These are phyloP conservation scores for Oedothorax gibbosus DNA, from an alignment of 1,140 invertebrate species.

Conservation along the genomic window DNA sequence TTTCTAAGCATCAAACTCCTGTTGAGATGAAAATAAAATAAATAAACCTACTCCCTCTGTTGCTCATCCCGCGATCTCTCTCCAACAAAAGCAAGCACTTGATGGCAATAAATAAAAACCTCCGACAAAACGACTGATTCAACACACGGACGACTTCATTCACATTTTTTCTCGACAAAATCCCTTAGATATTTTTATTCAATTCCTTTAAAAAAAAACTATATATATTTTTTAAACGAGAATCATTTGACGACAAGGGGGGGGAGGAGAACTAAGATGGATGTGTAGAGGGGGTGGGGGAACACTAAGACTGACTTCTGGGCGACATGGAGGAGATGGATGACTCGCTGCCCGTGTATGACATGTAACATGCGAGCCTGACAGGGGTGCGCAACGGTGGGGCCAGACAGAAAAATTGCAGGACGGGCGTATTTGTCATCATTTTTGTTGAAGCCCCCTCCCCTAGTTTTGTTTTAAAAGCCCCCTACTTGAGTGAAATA, in stretches of 20 bases:
- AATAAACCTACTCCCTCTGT: neutral
- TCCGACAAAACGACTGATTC: neutral
- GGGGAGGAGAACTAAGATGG: slow-evolving; percentile 35
- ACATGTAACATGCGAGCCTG: slow-evolving; percentile 50
- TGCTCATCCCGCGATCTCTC: neutral
- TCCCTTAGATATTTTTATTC: slow-evolving; percentile 17
- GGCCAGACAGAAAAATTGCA: slow-evolving; percentile 39
- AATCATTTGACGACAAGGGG: neutral
- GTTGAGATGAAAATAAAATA: no score
- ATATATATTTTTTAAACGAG: neutral
- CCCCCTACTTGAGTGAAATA: slow-evolving; percentile 19
- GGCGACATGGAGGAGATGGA: slow-evolving; percentile 44
- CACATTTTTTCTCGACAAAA: neutral
- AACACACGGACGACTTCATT: slow-evolving; percentile 45
- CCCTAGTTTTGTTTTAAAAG: slow-evolving; percentile 43
- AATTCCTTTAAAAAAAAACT: slow-evolving; percentile 21
- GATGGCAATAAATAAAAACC: slow-evolving; percentile 24
- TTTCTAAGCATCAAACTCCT: no score
- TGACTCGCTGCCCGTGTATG: slow-evolving; percentile 41
- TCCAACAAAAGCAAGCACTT: slow-evolving; percentile 19
- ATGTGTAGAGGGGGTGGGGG: slow-evolving; percentile 13
- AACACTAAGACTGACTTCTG: slow-evolving; percentile 37
- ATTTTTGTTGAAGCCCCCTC: slow-evolving; percentile 1
- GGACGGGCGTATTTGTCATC: slow-evolving; percentile 47
- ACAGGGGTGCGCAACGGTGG: slow-evolving; percentile 37